Evolutionary conservation across 1,140 invertebrate species (phyloP), one percentile per base, ranked within the genome.

Genomic region (Lutraria rhynchaena): DNA sequence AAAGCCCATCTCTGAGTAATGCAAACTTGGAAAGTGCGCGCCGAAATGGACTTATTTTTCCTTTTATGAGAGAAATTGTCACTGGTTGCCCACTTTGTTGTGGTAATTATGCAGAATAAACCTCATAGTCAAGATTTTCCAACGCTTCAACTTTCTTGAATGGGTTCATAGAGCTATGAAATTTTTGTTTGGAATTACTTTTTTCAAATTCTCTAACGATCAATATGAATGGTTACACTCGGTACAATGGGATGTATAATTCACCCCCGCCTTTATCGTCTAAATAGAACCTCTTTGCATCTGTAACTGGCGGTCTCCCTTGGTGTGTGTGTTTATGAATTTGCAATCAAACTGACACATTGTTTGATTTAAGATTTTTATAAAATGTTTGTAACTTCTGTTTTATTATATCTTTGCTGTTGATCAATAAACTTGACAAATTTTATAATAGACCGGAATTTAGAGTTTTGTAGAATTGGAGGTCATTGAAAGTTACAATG

Each of bases 121-220:
- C 53, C 57, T 27, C 13, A 27, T 67, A 58, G 44, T 80, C 57
- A 63, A 69, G 60, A 80, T 80, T 80, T 80, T 35, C 41, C 76
- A 80, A 58, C 51, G 53, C 22, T 58, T 44, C 67, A 58, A 55
- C 24, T 67, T 69, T 80, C 67, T 63, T 80, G 76, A 80, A 80
- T 67, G 49, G 53, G 37, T 27, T 58, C 76, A 70, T 9, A 60
- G 63, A 70, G 49, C 49, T 69, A 60, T 80, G 76, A 80, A 80
- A 80, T 80, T 65, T 80, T 70, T 80, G 76, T 80, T 80, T 80
- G 76, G 61, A 70, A 80, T 70, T 35, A 37, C 31, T 24, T 58
- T 27, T 80, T 67, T 80, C 37, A 49, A 27, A 49, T 51, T 13
- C 15, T 41, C 15, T 33, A 29, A 67, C 63, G 65, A 67, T 80